phyloP scores from a whole-genome alignment of 2,888 invertebrate species.

The Nowickia ferox region DNA sequence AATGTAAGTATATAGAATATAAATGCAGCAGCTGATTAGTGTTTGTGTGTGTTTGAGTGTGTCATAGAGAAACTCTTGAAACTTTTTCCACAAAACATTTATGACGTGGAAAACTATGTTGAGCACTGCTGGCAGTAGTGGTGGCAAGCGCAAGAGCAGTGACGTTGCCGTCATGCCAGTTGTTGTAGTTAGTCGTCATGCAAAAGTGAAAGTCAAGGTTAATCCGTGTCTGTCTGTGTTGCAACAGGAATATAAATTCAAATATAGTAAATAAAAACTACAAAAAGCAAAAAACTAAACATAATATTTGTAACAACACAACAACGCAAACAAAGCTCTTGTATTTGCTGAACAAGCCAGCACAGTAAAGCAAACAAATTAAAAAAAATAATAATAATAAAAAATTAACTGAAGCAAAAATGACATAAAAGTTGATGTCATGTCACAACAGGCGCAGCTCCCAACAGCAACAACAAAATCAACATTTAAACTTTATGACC shows the following conservation, averaged over 20 bases:
- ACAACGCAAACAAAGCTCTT: slow-evolving; percentile 40
- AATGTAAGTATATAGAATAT: slow-evolving; percentile 37
- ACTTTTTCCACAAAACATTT: slow-evolving; percentile 23
- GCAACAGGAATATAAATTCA: slow-evolving; percentile 69
- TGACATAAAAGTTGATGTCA: slow-evolving; percentile 78
- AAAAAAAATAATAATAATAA: slow-evolving; percentile 73
- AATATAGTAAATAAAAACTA: slow-evolving; percentile 49
- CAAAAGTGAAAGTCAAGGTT: slow-evolving; percentile 83
- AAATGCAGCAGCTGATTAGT: slow-evolving; percentile 45
- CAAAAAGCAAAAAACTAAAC: slow-evolving; percentile 46
- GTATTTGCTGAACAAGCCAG: background rate
- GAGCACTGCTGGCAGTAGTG: slow-evolving; percentile 17
- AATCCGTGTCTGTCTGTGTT: slow-evolving; percentile 77
- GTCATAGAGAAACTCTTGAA: slow-evolving; percentile 48
- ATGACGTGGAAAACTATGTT: slow-evolving; percentile 58
- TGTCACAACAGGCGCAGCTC: slow-evolving; percentile 72
- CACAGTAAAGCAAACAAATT: slow-evolving; percentile 21
- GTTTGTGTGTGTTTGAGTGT: slow-evolving; percentile 23
- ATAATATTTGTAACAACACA: slow-evolving; percentile 56
- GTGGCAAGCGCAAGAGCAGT: background rate
- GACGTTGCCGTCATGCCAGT: slow-evolving; percentile 33
- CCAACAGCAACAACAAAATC: slow-evolving; percentile 22
- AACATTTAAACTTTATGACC: slow-evolving; percentile 54
- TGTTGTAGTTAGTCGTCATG: slow-evolving; percentile 49
- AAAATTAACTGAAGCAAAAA: slow-evolving; percentile 73